These are phyloP conservation scores for Ceriagrion tenellum DNA, from an alignment of 2,888 invertebrate genomes.

Conservation along the genomic window DNA sequence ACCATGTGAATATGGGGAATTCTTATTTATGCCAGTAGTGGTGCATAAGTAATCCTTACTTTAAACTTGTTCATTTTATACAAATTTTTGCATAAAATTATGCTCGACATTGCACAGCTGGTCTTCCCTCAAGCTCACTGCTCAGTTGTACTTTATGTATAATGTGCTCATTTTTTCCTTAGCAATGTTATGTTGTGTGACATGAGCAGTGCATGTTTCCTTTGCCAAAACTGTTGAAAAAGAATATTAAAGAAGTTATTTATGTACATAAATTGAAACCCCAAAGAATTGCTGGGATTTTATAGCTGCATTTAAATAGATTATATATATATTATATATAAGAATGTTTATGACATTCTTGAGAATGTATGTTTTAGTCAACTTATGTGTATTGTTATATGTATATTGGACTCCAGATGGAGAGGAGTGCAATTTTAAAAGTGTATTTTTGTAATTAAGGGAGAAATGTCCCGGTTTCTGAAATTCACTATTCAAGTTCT, in stretches of 20 bases:
- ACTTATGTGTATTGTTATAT: background rate
- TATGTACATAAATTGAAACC: background rate
- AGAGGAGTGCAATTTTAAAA: constrained; percentile 42
- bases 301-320: constrained; percentile 27
- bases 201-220: background rate
- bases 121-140: background rate
- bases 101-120: background rate
- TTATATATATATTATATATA: background rate
- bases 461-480: background rate
- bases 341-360: background rate
- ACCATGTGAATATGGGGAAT: background rate
- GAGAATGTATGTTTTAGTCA: constrained; percentile 38
- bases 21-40: background rate
- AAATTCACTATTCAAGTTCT: constrained; percentile 14
- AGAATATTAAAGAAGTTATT: background rate
- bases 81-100: background rate
- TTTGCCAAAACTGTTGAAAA: background rate
- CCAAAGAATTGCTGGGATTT: constrained; percentile 19
- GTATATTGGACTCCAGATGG: constrained; percentile 37
- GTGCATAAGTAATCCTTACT: background rate
- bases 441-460: constrained; percentile 59
- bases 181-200: background rate
- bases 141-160: background rate
- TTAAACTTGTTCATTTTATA: background rate
- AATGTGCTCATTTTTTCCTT: background rate